Base-by-base conservation (phyloP, 2,888 invertebrate genomes). In the Amiota communis region DNA sequence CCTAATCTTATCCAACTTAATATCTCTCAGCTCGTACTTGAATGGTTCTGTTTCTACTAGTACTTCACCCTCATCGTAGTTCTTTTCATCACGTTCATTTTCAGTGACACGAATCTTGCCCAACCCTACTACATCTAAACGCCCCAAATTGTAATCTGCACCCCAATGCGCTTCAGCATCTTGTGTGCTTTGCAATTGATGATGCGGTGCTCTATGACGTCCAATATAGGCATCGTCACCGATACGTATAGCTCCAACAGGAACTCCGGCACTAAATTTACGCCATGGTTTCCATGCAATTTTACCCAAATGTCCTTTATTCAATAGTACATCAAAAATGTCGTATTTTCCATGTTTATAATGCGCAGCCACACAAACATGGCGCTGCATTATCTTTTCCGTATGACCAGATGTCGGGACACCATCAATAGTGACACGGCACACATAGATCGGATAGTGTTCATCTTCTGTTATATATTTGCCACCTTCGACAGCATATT, bases 31-130 rank as follows among this genome's bases (percentile, higher is more conserved):
- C 87, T 95, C 95, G 87, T 97, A 97, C 73, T 92, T 91, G 51
- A 92, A 91, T 1, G 96, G 96, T 88, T 96, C 96, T 0, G 94
- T 93, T 90, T 96, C 96, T 9, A 95, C 92, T 46, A 97, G 90
- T 69, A 97, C 92, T 86, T 96, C 95, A 0, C 96, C 96, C 67
- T 92, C 92, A 74, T 92, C 92, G 83, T 91, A 92, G 63, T 91
- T 90, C 73, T 83, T 83, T 76, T 92, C 91, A 67, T 92, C 91
- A 67, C 91, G 91, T 74, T 92, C 90, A 74, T 93, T 92, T 83
- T 93, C 93, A 73, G 94, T 93, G 51, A 94, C 93, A 77, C 92
- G 91, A 78, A 95, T 92, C 81, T 92, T 92, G 11, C 96, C 96
- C 70, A 94, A 91, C 71, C 91, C 92, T 77, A 92, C 92, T 57